A percentile compares a stretch with the other conserved stretches of the same genome.
phyloP scores from a whole-genome alignment of 1,140 invertebrate genomes.

The Drosophila pachea region DNA sequence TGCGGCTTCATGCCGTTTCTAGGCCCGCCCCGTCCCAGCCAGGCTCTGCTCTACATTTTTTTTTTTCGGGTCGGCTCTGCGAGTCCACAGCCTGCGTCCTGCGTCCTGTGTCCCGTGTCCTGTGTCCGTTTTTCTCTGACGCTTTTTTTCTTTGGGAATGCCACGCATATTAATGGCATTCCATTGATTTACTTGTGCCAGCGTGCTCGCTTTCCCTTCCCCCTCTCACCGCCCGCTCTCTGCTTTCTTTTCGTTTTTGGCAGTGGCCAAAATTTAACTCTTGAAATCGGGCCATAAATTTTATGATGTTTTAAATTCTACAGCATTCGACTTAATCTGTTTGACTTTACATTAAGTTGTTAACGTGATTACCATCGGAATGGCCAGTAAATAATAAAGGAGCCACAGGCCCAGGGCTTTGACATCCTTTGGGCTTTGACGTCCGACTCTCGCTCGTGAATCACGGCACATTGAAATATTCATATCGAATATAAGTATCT shows the following conservation, averaged over 20 bases:
- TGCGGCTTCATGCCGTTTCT: background rate
- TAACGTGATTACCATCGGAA: no score
- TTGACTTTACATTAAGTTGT: background rate
- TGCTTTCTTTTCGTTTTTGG: background rate
- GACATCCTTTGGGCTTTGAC: no score
- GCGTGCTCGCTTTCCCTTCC: constrained; percentile 31
- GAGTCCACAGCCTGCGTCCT: background rate
- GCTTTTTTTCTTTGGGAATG: constrained; percentile 26
- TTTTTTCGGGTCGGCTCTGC: background rate
- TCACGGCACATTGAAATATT: no score
- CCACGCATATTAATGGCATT: constrained; percentile 72
- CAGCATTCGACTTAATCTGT: constrained; percentile 11
- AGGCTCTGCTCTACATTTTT: background rate
- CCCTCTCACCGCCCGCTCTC: background rate
- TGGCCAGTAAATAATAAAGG: no score
- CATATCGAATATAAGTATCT: no score
- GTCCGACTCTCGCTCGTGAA: no score
- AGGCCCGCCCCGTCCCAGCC: background rate
- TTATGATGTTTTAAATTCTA: constrained; percentile 7
- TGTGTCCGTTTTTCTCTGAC: background rate
- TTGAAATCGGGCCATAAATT: constrained; percentile 12
- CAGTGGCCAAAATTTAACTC: constrained; percentile 15
- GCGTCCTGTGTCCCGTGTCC: background rate
- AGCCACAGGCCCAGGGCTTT: no score
- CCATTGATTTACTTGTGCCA: constrained; percentile 72